phyloP scores from a whole-genome alignment of 2,888 invertebrate genomes.

The Trichogramma dendrolimi region DNA sequence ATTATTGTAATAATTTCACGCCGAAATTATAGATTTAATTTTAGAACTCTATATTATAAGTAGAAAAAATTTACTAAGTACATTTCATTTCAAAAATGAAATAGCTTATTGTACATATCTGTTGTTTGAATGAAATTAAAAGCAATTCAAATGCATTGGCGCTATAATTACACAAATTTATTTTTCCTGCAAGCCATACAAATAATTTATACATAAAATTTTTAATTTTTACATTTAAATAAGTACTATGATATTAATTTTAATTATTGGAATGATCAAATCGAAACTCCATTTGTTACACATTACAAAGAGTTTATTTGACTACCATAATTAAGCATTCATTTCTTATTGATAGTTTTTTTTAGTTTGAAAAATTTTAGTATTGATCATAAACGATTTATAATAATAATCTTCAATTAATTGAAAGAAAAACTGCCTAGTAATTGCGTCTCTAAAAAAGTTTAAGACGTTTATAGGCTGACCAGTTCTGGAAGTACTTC shows the following conservation, averaged over 20 bases:
- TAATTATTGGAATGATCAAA: no score
- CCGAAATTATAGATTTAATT: constrained; percentile 5
- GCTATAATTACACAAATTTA: constrained; percentile 45
- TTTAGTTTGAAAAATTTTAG: not conserved
- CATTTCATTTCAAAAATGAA: no score
- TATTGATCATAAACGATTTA: not conserved
- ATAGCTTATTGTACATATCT: not conserved
- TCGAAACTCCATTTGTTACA: not conserved
- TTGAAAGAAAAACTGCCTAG: constrained; percentile 12
- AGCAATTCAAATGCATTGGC: constrained; percentile 21
- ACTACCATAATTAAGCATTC: constrained; percentile 7
- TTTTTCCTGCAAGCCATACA: constrained; percentile 47
- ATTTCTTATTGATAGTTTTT: not conserved
- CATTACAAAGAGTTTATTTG: not conserved
- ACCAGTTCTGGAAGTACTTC: constrained; percentile 15
- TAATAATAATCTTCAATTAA: constrained; percentile 4
- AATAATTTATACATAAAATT: constrained; percentile 50
- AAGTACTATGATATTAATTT: no score
- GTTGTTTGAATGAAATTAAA: not conserved
- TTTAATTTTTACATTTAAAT: constrained; percentile 30
- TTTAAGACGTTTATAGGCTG: constrained; percentile 2
- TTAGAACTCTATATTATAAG: constrained; percentile 16
- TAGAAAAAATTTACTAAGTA: constrained; percentile 16
- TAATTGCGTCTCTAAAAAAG: not conserved
- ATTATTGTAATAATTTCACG: constrained; percentile 20